Evolutionary conservation across 2,888 invertebrate genomes (phyloP).

Genomic region (Xiphydria camelus): DNA sequence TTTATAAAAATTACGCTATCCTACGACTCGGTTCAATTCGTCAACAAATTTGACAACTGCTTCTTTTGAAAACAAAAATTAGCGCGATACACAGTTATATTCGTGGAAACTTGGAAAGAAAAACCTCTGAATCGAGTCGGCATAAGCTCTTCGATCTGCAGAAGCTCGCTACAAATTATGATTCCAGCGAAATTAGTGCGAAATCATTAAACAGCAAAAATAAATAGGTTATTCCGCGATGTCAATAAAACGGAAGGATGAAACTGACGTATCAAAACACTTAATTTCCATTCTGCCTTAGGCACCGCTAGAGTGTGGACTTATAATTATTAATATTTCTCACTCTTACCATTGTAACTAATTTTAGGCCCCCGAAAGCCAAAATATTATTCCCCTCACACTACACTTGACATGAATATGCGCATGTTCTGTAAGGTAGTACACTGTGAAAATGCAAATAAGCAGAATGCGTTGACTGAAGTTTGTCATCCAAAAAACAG

Average conservation of each 20-base stretch:
- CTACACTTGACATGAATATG: conserved; percentile 54
- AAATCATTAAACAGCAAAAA: not conserved
- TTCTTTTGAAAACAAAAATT: too few relatives aligned
- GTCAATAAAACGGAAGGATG: conserved; percentile 14
- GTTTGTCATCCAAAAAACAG: too few relatives aligned
- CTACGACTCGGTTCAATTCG: too few relatives aligned
- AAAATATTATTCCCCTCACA: conserved; percentile 56
- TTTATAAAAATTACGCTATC: too few relatives aligned
- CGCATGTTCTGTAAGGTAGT: conserved; percentile 30
- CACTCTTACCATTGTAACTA: conserved; percentile 48
- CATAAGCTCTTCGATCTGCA: too few relatives aligned
- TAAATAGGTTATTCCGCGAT: conserved; percentile 24
- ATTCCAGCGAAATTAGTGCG: too few relatives aligned
- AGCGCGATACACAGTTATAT: too few relatives aligned
- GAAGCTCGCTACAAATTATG: too few relatives aligned
- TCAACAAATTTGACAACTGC: too few relatives aligned
- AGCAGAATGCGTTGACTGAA: too few relatives aligned
- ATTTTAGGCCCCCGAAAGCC: conserved; percentile 54
- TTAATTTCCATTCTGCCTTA: not conserved
- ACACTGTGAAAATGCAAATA: conserved; percentile 26
- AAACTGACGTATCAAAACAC: not conserved
- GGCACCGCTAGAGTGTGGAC: conserved; percentile 9
- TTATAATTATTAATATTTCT: conserved; percentile 9
- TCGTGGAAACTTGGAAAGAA: too few relatives aligned
- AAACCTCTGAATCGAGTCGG: too few relatives aligned